Percentiles rank a stretch among this genome's conserved stretches.
Conservation (phyloP, 1,140 invertebrate species). For the Pseudomyrmex pallidus region DNA sequence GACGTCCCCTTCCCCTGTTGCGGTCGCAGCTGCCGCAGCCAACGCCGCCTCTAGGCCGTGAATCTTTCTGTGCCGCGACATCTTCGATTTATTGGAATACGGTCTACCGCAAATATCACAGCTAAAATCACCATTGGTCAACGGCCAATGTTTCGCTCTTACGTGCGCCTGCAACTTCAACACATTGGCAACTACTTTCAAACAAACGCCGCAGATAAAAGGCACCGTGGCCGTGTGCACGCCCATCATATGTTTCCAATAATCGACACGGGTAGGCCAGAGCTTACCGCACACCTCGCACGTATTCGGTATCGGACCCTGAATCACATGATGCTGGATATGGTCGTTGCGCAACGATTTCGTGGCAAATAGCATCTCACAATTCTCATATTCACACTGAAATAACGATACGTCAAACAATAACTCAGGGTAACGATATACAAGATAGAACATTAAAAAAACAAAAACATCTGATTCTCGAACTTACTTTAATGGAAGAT, state of each 20-base stretch:
- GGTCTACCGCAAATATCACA: constrained; percentile 86
- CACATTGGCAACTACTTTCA: constrained; percentile 85
- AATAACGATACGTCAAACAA: constrained; percentile 21
- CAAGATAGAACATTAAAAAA: background rate
- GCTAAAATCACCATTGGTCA: constrained; percentile 85
- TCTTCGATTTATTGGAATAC: constrained; percentile 86
- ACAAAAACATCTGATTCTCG: background rate
- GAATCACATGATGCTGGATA: constrained; percentile 82
- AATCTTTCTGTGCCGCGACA: constrained; percentile 85
- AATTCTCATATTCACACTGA: constrained; percentile 82
- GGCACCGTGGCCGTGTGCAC: constrained; percentile 86
- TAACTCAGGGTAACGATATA: background rate
- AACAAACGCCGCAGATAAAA: constrained; percentile 86
- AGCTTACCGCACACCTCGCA: constrained; percentile 86
- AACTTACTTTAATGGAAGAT: constrained; percentile 78
- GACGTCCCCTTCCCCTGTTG: background rate
- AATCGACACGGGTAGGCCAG: constrained; percentile 86
- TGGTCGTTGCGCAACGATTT: constrained; percentile 84
- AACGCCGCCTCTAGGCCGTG: constrained; percentile 78
- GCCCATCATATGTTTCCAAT: constrained; percentile 87
- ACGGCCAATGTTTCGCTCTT: constrained; percentile 83
- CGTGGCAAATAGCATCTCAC: constrained; percentile 85
- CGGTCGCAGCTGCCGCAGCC: background rate
- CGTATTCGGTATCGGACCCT: constrained; percentile 84
- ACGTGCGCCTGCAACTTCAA: constrained; percentile 84